phyloP scores from a whole-genome alignment of 64 coral and sea anemone genomes.

The Porites lutea region DNA sequence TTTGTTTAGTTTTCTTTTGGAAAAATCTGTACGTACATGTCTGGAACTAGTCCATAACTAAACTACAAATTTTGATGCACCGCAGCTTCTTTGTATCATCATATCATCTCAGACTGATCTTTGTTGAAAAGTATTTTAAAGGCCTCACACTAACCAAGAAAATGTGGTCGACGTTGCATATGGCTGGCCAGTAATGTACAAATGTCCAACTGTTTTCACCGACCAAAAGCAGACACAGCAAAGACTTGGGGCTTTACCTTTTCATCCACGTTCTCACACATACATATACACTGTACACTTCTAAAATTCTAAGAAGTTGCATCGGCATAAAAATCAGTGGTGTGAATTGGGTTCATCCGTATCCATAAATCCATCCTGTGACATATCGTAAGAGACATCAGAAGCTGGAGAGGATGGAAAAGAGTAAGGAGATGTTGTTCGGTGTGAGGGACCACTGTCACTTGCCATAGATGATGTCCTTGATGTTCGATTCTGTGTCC shows the following conservation, averaged over 20 bases:
- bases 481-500: slow-evolving; percentile 72
- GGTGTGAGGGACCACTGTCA: slow-evolving; percentile 85
- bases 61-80: not conserved
- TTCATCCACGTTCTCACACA: not conserved
- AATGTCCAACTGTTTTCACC: not conserved
- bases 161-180: not conserved
- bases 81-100: not conserved
- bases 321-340: slow-evolving; percentile 36
- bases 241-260: not conserved
- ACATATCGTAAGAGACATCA: slow-evolving; percentile 85
- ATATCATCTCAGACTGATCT: not conserved
- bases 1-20: not conserved
- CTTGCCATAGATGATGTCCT: slow-evolving; percentile 95
- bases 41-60: not conserved
- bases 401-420: slow-evolving; percentile 94
- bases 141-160: not conserved
- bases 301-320: not conserved
- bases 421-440: slow-evolving; percentile 87
- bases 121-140: not conserved
- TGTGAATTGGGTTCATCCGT: slow-evolving; percentile 83
- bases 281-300: slow-evolving; percentile 3
- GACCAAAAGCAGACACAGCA: not conserved
- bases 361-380: slow-evolving; percentile 96
- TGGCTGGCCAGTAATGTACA: slow-evolving; percentile 25
- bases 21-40: not conserved